Evolutionary conservation across 2,888 invertebrate genomes (phyloP).

Genomic region (Eubasilissa splendida): DNA sequence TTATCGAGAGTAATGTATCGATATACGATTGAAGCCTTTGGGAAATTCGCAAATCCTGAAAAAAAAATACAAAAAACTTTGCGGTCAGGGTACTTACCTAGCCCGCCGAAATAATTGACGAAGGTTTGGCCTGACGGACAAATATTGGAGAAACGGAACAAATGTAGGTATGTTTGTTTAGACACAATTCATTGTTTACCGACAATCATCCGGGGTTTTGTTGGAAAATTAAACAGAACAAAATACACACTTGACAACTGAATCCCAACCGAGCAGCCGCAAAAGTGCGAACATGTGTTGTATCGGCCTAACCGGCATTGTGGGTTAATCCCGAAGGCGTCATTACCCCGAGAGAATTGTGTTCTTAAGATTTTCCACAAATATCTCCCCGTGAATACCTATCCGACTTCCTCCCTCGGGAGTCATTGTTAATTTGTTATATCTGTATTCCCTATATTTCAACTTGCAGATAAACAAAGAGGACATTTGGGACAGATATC

Average conservation of each 20-base stretch:
- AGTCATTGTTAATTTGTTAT: too few relatives aligned
- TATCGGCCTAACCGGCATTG: background rate
- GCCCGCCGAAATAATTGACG: conserved; percentile 17
- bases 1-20: too few relatives aligned
- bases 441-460: too few relatives aligned
- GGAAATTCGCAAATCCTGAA: background rate
- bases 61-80: background rate
- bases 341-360: background rate
- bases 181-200: too few relatives aligned
- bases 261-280: background rate
- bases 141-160: background rate
- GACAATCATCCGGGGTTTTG: too few relatives aligned
- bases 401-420: too few relatives aligned
- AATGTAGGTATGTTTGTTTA: too few relatives aligned
- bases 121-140: conserved; percentile 11
- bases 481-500: too few relatives aligned
- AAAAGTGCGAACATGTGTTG: conserved; percentile 3
- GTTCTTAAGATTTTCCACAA: too few relatives aligned
- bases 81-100: background rate
- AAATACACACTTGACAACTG: background rate
- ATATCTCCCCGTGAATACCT: too few relatives aligned
- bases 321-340: background rate
- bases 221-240: too few relatives aligned
- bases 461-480: too few relatives aligned
- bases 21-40: background rate